Conservation (phyloP, 2,888 invertebrate genomes). For the Pasiphila rectangulata region DNA sequence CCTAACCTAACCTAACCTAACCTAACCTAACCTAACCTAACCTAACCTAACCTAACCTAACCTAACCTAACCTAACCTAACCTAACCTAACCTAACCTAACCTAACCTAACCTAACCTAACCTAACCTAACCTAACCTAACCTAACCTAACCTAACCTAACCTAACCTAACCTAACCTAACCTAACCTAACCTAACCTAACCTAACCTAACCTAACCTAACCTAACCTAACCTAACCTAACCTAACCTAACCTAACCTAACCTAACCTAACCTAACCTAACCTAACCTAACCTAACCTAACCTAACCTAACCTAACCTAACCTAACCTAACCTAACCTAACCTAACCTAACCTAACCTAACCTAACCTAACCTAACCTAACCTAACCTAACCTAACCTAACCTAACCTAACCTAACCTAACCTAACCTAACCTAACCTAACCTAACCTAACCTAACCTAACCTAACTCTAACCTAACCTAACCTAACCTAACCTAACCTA, state of each 20-base stretch:
- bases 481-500: slow-evolving; percentile 33
- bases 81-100: slow-evolving; percentile 28
- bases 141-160: slow-evolving; percentile 35
- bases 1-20: slow-evolving; percentile 24
- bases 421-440: slow-evolving; percentile 37
- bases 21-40: slow-evolving; percentile 27
- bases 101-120: slow-evolving; percentile 28
- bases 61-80: slow-evolving; percentile 26
- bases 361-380: slow-evolving; percentile 31
- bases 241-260: slow-evolving; percentile 19
- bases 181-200: slow-evolving; percentile 30
- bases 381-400: slow-evolving; percentile 27
- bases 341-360: slow-evolving; percentile 28
- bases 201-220: too few species aligned
- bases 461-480: slow-evolving; percentile 33
- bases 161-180: slow-evolving; percentile 31
- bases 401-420: slow-evolving; percentile 29
- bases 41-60: slow-evolving; percentile 26
- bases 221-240: slow-evolving; percentile 25
- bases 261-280: slow-evolving; percentile 24
- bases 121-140: slow-evolving; percentile 34
- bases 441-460: slow-evolving; percentile 33
- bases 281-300: slow-evolving; percentile 30
- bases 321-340: slow-evolving; percentile 31
- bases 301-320: slow-evolving; percentile 29